Percentiles rank a stretch among this genome's conserved stretches.
phyloP scores from a whole-genome alignment of 2,797 vertebrate species.

The Brachyrhaphis roseni region DNA sequence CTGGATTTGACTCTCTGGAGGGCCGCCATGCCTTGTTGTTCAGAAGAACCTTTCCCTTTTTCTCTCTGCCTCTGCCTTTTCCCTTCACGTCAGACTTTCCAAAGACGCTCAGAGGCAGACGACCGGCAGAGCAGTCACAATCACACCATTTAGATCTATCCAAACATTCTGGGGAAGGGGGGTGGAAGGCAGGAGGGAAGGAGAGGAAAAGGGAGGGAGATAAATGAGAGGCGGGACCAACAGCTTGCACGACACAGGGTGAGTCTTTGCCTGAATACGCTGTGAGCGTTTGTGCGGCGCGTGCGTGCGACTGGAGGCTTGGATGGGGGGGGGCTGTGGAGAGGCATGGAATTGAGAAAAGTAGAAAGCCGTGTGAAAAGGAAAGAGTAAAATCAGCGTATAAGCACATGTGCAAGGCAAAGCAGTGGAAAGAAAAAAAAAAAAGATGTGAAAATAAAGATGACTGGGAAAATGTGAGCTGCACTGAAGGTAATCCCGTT shows the following conservation, averaged over 20 bases:
- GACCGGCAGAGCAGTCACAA: slow-evolving; percentile 78
- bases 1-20: slow-evolving; percentile 76
- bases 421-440: slow-evolving; percentile 37
- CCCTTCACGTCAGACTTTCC: slow-evolving; percentile 84
- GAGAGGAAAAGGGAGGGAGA: slow-evolving; percentile 56
- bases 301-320: slow-evolving; percentile 29
- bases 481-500: slow-evolving; percentile 14
- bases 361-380: slow-evolving; percentile 64
- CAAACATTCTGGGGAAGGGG: slow-evolving; percentile 71
- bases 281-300: slow-evolving; percentile 23
- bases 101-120: slow-evolving; percentile 75
- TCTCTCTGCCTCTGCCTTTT: slow-evolving; percentile 44
- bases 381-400: slow-evolving; percentile 38
- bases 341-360: slow-evolving; percentile 35
- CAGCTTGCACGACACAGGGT: slow-evolving; percentile 68
- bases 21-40: slow-evolving; percentile 85
- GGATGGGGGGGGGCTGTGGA: slow-evolving; percentile 18
- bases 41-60: slow-evolving; percentile 78
- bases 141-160: slow-evolving; percentile 84
- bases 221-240: slow-evolving; percentile 47
- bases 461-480: slow-evolving; percentile 42
- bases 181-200: slow-evolving; percentile 42
- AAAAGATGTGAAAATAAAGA: slow-evolving; percentile 29
- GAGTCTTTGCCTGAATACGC: slow-evolving; percentile 64
- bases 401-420: slow-evolving; percentile 19